Evolutionary conservation across 2,888 invertebrate species (phyloP).

Genomic region (Epinotia ramella): DNA sequence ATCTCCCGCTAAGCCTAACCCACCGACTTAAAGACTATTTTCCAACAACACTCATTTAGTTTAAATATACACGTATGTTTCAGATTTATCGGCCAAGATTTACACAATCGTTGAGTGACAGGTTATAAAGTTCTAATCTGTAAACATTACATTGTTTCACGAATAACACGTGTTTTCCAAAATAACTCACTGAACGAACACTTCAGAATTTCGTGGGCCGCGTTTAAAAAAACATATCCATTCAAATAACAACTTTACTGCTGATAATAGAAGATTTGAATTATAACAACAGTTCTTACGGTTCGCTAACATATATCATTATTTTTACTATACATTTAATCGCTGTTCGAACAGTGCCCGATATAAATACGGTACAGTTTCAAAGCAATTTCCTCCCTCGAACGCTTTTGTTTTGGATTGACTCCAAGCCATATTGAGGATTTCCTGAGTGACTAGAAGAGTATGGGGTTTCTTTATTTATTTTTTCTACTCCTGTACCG

Average conservation of each 20-base stretch:
- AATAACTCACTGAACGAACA: not conserved
- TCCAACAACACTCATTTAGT: not conserved
- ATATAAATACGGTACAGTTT: not conserved
- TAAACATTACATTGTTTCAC: constrained; percentile 28
- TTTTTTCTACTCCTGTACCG: too few species aligned
- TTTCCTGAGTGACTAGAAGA: too few species aligned
- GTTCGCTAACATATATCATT: not conserved
- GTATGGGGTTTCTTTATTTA: too few species aligned
- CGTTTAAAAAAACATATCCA: not conserved
- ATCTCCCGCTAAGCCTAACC: not conserved
- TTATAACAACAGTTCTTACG: not conserved
- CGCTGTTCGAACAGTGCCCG: not conserved
- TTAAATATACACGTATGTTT: constrained; percentile 13
- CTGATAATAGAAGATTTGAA: not conserved
- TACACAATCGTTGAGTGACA: constrained; percentile 33
- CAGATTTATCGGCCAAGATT: constrained; percentile 21
- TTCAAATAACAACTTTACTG: not conserved
- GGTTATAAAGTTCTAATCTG: constrained; percentile 38
- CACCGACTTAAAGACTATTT: not conserved
- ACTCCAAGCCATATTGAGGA: too few species aligned
- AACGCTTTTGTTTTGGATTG: too few species aligned
- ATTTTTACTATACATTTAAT: not conserved
- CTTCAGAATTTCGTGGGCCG: not conserved
- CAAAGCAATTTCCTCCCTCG: too few species aligned
- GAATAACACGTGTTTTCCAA: constrained; percentile 20